Percentiles rank a stretch among this genome's conserved stretches.
Conservation (phyloP, 2,888 invertebrate species). For the Conomelus anceps region DNA sequence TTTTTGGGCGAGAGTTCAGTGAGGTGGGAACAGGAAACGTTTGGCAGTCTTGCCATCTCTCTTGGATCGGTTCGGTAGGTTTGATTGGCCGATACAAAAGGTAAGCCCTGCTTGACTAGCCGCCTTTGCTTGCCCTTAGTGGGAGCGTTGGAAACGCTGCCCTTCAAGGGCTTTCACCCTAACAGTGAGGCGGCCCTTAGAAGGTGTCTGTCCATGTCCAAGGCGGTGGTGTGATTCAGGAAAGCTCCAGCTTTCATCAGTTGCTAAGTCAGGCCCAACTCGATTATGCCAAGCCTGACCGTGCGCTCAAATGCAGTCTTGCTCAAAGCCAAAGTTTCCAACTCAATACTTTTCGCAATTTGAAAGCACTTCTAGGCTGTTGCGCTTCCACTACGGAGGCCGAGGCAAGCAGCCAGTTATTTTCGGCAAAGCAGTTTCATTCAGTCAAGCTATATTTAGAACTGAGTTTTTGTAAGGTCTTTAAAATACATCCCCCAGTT, state of each 20-base stretch:
- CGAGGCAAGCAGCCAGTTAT: not conserved
- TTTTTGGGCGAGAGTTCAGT: not conserved
- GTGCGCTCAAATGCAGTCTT: not conserved
- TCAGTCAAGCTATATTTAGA: not conserved
- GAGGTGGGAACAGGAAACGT: too few relatives aligned
- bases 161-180: not conserved
- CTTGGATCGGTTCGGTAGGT: not conserved
- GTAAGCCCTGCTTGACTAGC: not conserved
- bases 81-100: not conserved
- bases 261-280: not conserved
- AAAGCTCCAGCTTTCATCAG: not conserved
- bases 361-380: not conserved
- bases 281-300: not conserved
- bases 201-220: not conserved
- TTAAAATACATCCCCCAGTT: not conserved
- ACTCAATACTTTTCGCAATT: not conserved
- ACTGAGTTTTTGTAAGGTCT: not conserved
- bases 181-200: not conserved
- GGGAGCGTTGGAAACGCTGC: too few relatives aligned
- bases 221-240: not conserved
- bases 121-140: not conserved
- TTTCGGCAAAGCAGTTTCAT: not conserved
- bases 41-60: not conserved
- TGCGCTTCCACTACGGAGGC: not conserved
- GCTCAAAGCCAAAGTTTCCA: not conserved